phyloP scores from a whole-genome alignment of 2,888 invertebrate species.

The Rutpela maculata region DNA sequence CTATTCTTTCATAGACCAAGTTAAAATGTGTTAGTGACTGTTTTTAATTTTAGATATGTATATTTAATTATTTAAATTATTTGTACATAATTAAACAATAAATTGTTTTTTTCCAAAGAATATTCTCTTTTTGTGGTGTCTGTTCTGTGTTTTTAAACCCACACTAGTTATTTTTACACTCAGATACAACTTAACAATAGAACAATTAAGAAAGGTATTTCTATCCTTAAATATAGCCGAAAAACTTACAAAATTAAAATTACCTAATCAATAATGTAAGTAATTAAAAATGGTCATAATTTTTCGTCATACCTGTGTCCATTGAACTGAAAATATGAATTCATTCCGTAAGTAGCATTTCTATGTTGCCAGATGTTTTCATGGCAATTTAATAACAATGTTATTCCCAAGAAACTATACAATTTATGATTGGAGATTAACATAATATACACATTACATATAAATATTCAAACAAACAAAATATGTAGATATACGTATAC shows the following conservation, averaged over 20 bases:
- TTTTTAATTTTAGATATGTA: slow-evolving; percentile 20
- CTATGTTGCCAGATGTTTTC: no score
- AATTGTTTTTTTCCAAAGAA: slow-evolving; percentile 28
- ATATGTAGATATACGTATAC: no score
- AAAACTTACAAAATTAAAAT: slow-evolving; percentile 7
- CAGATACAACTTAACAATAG: not conserved
- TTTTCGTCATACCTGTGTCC: no score
- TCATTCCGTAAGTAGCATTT: no score
- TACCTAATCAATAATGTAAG: not conserved
- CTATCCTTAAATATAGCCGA: not conserved
- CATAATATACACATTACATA: no score
- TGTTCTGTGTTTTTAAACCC: slow-evolving; percentile 16
- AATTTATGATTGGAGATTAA: no score
- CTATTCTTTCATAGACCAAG: slow-evolving; percentile 35
- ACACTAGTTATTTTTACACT: not conserved
- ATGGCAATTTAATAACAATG: no score
- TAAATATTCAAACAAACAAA: no score
- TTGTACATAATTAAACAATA: slow-evolving; percentile 40
- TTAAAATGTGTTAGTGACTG: slow-evolving; percentile 21
- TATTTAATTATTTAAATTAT: slow-evolving; percentile 37
- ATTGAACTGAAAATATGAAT: no score
- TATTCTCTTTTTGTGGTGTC: slow-evolving; percentile 30
- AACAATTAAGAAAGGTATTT: not conserved
- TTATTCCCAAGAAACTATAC: no score
- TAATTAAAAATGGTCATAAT: not conserved